Base-by-base conservation (phyloP, 2,113 vertebrate genomes). In the Gobio gobio region DNA sequence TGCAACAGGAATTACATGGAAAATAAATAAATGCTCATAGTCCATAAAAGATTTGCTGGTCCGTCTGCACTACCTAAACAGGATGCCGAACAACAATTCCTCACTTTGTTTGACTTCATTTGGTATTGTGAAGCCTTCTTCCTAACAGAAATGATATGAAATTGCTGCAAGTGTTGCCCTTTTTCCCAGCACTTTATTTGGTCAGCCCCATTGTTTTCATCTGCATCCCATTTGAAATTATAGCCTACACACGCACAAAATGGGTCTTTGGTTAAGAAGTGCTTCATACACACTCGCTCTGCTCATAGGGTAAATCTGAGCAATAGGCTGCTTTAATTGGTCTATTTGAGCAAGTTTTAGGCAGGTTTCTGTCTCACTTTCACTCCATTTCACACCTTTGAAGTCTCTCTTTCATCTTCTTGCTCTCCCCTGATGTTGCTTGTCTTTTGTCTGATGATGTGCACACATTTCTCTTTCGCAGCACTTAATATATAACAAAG, bases 341-440 rank as follows among this genome's bases (percentile, higher is more conserved):
- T 83, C 87, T 90, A 87, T 90, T 91, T 90, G 90, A 92, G 91
- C 86, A 88, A 90, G 90, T 91, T 94, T 93, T 92, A 90, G 92
- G 91, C 91, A 90, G 90, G 90, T 91, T 93, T 93, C 91, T 93
- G 92, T 91, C 90, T 93, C 92, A 91, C 92, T 93, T 91, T 91
- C 83, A 29, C 92, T 93, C 90, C 90, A 87, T 93, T 92, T 92
- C 90, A 91, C 85, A 89, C 82, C 91, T 95, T 94, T 95, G 94
- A 95, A 94, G 93, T 91, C 5, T 47, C 47, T 73, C 92, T 94
- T 95, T 95, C 92, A 94, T 94, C 93, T 90, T 90, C 82, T 49
- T 87, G 83, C 90, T 91, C 90, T 91, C 93, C 92, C 92, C 92
- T 94, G 92, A 93, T 92, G 93, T 93, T 93, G 92, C 89, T 94